Percentiles rank a stretch among this genome's conserved stretches.
These are phyloP conservation scores for Dryomyza anilis DNA, from an alignment of 2,888 invertebrate species.

Conservation along the genomic window DNA sequence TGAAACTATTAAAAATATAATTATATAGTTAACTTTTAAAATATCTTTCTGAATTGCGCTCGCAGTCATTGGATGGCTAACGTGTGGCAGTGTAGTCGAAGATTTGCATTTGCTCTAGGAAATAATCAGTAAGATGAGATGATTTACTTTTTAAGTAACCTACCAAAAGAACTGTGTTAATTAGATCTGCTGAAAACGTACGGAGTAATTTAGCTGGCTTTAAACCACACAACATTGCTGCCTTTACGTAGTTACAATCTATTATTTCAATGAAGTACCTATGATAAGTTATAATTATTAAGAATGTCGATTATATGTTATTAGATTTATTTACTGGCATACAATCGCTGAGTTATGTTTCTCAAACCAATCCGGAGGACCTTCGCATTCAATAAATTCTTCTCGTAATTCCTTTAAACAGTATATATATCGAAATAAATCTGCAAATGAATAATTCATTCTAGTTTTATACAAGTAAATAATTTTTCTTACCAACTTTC, in stretches of 20 bases:
- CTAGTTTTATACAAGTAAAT: background rate
- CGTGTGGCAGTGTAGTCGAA: conserved; percentile 45
- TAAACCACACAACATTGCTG: conserved; percentile 63
- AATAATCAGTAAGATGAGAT: background rate
- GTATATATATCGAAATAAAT: conserved; percentile 51
- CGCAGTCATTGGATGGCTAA: conserved; percentile 51
- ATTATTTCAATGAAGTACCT: conserved; percentile 62
- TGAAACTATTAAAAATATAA: conserved; percentile 1
- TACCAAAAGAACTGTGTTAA: conserved; percentile 39
- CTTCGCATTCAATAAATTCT: conserved; percentile 64
- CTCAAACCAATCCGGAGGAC: conserved; percentile 66
- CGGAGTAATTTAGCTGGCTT: conserved; percentile 59
- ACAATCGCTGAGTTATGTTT: conserved; percentile 56
- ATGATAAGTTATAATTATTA: background rate
- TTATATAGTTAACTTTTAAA: background rate
- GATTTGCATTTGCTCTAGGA: conserved; percentile 42
- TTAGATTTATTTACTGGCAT: conserved; percentile 57
- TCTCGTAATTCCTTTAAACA: conserved; percentile 62
- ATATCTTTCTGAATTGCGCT: conserved; percentile 11
- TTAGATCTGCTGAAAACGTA: conserved; percentile 46
- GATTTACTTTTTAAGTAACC: conserved; percentile 13
- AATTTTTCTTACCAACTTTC: conserved; percentile 21
- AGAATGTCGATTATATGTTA: background rate
- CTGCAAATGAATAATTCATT: conserved; percentile 34
- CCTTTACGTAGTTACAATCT: conserved; percentile 64